Evolutionary conservation across 2,888 invertebrate genomes (phyloP).

Genomic region (Agrilus mali): DNA sequence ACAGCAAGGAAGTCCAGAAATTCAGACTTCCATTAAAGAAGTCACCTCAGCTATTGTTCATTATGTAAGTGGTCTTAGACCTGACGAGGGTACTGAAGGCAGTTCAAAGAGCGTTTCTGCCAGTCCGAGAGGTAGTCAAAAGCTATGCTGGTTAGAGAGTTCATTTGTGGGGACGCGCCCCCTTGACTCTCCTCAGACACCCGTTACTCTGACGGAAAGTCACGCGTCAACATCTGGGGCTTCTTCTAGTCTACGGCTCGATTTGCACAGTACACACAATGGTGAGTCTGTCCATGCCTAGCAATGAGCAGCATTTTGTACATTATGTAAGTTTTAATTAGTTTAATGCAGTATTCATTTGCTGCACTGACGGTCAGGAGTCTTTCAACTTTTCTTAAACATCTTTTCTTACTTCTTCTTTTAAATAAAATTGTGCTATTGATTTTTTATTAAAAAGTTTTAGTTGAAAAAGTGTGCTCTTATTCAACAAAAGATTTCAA

Average conservation of each 20-base stretch:
- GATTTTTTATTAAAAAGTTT: too few relatives aligned
- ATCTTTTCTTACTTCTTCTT: too few relatives aligned
- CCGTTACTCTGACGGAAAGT: conserved; percentile 33
- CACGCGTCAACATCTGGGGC: conserved; percentile 26
- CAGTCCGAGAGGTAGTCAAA: conserved; percentile 49
- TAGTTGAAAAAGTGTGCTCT: too few relatives aligned
- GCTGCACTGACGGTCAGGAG: too few relatives aligned
- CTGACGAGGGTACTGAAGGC: conserved; percentile 27
- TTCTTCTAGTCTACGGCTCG: conserved; percentile 35
- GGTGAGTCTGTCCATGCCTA: conserved; percentile 37
- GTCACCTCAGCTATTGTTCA: conserved; percentile 88
- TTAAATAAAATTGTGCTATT: too few relatives aligned
- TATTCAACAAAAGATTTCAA: too few relatives aligned
- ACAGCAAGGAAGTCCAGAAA: conserved; percentile 42
- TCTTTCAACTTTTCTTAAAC: too few relatives aligned
- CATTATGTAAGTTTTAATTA: conserved; percentile 1
- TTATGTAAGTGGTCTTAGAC: conserved; percentile 65
- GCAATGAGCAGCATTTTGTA: conserved; percentile 2
- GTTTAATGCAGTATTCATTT: conserved; percentile 4
- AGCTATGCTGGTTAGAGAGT: conserved; percentile 83
- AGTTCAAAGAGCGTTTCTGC: conserved; percentile 16
- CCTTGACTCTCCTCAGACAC: conserved; percentile 74
- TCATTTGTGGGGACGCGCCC: conserved; percentile 81
- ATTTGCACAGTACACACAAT: conserved; percentile 32
- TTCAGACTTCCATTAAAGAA: conserved; percentile 79